Evolutionary conservation across 2,113 vertebrate genomes (phyloP).

Genomic region (Sporophila hypoxantha): DNA sequence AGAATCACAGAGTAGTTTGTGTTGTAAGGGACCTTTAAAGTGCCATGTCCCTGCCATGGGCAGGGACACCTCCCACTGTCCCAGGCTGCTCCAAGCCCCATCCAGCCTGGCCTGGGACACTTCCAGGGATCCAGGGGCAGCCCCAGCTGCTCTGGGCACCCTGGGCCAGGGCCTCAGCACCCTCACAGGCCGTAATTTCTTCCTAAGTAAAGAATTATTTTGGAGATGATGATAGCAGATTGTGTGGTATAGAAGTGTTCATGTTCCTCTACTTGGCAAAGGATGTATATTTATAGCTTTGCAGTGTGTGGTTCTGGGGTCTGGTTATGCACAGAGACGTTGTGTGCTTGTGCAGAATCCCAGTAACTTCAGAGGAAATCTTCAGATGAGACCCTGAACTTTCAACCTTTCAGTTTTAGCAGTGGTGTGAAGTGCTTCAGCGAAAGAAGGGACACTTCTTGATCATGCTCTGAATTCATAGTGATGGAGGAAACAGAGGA

Average conservation of each 20-base stretch:
- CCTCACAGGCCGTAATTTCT: accelerated
- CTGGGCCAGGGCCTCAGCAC: accelerated
- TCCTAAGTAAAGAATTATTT: background rate
- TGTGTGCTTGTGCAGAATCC: background rate
- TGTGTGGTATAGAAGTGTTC: background rate
- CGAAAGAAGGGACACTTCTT: background rate
- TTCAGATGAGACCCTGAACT: background rate
- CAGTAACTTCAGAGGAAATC: background rate
- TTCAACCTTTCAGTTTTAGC: background rate
- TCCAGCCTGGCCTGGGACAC: background rate
- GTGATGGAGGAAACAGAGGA: background rate
- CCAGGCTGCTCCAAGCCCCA: accelerated
- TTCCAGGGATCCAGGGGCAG: background rate
- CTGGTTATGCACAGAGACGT: background rate
- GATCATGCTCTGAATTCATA: background rate
- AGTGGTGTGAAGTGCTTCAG: background rate
- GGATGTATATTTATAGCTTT: background rate
- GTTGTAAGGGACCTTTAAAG: background rate
- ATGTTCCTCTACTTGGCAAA: accelerated
- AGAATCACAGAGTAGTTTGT: background rate
- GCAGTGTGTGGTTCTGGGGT: background rate
- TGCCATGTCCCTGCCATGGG: background rate
- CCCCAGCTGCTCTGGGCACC: background rate
- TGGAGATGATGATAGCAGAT: background rate
- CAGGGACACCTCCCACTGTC: accelerated